Percentiles rank a stretch among this genome's conserved stretches.
These are phyloP conservation scores for Crotalus horridus DNA, from an alignment of 2,113 vertebrate genomes.

Conservation along the genomic window DNA sequence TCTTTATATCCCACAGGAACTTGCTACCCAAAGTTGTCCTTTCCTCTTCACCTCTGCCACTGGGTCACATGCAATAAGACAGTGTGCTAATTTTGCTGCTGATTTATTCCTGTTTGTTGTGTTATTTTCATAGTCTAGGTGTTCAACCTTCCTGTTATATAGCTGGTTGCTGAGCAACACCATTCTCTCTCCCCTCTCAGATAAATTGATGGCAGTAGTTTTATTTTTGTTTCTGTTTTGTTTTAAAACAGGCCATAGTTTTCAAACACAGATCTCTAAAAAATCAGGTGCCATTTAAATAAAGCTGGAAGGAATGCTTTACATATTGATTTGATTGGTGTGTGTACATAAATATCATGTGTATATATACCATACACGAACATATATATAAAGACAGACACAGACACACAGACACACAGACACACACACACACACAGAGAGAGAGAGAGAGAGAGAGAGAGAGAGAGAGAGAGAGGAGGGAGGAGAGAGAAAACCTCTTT, in stretches of 20 bases:
- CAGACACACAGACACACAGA: not conserved
- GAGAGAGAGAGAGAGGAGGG: too few relatives aligned
- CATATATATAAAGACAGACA: not conserved
- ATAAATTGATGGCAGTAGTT: not conserved
- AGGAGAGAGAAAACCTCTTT: not conserved
- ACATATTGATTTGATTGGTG: fast-evolving
- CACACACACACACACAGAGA: not conserved
- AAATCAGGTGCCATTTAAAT: conserved; percentile 1
- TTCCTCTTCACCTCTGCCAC: not conserved
- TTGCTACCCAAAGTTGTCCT: not conserved
- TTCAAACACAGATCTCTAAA: not conserved
- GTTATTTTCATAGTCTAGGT: not conserved
- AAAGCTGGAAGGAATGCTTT: not conserved
- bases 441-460: too few relatives aligned
- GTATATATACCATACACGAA: not conserved
- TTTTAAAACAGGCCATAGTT: conserved; percentile 17
- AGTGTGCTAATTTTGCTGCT: not conserved
- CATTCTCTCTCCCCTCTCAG: not conserved
- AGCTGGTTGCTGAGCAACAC: not conserved
- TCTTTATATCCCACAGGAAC: not conserved
- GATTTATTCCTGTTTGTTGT: not conserved
- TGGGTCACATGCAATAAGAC: not conserved
- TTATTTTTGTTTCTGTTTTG: conserved; percentile 1
- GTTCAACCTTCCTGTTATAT: not conserved
- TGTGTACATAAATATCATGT: not conserved